Percentiles rank a stretch among this genome's conserved stretches.
phyloP scores from a whole-genome alignment of 2,113 vertebrate species.

The Choloepus hoffmanni region DNA sequence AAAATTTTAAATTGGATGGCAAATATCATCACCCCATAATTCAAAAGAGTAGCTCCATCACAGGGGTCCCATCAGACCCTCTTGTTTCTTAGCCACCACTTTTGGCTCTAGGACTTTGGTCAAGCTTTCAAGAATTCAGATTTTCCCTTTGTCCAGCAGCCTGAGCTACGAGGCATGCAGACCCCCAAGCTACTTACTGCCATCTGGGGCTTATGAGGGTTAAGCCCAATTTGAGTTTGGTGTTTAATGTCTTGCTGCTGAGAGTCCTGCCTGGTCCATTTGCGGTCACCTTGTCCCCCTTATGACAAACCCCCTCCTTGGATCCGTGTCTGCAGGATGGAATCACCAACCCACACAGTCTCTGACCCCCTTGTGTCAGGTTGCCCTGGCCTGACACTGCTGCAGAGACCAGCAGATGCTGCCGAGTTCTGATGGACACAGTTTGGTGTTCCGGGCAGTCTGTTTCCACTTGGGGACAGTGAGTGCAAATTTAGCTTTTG shows the following conservation, averaged over 20 bases:
- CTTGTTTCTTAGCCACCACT: not conserved
- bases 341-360: not conserved
- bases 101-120: not conserved
- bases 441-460: not conserved
- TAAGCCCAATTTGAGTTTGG: not conserved
- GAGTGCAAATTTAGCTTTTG: conserved; percentile 40
- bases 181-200: not conserved
- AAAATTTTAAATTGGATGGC: not conserved
- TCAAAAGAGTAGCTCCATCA: not conserved
- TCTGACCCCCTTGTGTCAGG: not conserved
- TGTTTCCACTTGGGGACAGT: conserved; percentile 53
- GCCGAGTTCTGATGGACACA: not conserved
- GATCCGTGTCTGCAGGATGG: not conserved
- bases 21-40: not conserved
- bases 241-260: not conserved
- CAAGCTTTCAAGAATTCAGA: not conserved
- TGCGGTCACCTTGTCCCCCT: not conserved
- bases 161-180: not conserved
- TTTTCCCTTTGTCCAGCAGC: not conserved
- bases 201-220: not conserved
- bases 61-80: not conserved
- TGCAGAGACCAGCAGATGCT: conserved; percentile 4
- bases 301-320: accelerated
- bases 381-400: not conserved
- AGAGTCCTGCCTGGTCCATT: not conserved